Conservation (phyloP, 2,888 invertebrate species). For the Cylindroiulus punctatus region DNA sequence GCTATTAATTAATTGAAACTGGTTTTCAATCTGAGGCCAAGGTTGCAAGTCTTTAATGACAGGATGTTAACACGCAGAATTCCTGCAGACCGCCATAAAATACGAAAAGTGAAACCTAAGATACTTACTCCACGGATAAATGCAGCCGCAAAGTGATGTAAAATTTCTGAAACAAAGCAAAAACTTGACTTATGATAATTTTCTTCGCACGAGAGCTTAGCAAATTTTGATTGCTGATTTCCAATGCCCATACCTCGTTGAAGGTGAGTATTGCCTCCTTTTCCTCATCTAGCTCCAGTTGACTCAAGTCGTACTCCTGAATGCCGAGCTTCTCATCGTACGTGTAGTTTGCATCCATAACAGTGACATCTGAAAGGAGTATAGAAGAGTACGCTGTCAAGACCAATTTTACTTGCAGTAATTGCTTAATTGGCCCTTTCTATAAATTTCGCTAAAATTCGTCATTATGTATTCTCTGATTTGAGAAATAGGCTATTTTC, state of each 20-base stretch:
- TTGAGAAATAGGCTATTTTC: no score
- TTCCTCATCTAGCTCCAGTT: constrained; percentile 61
- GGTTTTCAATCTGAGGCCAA: no score
- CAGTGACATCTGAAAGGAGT: constrained; percentile 62
- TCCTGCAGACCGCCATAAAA: background rate
- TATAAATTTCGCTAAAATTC: no score
- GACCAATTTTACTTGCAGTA: background rate
- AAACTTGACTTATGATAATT: background rate
- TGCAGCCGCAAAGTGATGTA: constrained; percentile 46
- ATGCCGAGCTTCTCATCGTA: constrained; percentile 65
- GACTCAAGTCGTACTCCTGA: constrained; percentile 61
- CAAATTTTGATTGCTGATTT: no score
- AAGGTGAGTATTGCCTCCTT: constrained; percentile 62
- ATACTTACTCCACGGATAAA: constrained; percentile 45
- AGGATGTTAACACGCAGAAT: background rate
- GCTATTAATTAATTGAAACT: background rate
- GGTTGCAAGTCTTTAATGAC: background rate
- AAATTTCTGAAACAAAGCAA: constrained; percentile 46
- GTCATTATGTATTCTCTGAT: no score
- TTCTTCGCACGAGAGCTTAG: no score
- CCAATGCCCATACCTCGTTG: constrained; percentile 61
- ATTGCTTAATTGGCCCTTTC: no score
- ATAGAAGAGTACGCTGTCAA: background rate
- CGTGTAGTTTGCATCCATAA: constrained; percentile 66
- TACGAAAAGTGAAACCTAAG: background rate